These are phyloP conservation scores for Eurytoma adleriae DNA, from an alignment of 2,888 invertebrate species.

Conservation along the genomic window DNA sequence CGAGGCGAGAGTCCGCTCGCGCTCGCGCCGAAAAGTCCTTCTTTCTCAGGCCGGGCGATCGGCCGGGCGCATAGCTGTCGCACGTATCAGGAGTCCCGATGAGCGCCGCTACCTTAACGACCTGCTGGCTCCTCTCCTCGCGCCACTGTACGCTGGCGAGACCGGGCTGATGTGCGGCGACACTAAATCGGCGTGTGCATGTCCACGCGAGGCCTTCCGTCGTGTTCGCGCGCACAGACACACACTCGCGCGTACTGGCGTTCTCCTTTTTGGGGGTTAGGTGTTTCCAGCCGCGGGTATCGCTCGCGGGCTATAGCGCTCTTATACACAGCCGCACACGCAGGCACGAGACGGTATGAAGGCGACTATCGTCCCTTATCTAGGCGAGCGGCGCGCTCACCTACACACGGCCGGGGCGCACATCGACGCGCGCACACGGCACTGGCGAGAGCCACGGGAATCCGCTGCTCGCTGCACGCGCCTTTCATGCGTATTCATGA, in stretches of 20 bases:
- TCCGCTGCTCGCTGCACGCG: too few relatives aligned
- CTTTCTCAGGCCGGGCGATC: conserved; percentile 34
- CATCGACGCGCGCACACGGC: too few relatives aligned
- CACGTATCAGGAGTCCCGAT: not conserved
- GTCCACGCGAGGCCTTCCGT: not conserved
- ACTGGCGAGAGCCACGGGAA: too few relatives aligned
- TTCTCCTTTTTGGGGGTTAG: conserved; percentile 23
- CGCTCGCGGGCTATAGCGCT: too few relatives aligned
- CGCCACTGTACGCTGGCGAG: not conserved
- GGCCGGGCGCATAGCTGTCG: conserved; percentile 28
- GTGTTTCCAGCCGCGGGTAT: not conserved
- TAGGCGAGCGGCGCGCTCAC: too few relatives aligned
- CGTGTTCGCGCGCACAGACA: not conserved
- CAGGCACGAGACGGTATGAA: too few relatives aligned
- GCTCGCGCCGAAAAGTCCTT: conserved; percentile 40
- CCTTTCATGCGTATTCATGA: too few relatives aligned
- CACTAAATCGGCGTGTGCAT: not conserved
- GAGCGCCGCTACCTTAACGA: not conserved
- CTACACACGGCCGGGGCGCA: too few relatives aligned
- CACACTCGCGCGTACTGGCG: not conserved
- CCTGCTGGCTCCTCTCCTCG: not conserved
- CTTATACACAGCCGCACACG: too few relatives aligned
- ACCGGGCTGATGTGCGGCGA: not conserved
- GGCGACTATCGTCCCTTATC: too few relatives aligned
- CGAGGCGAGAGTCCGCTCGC: conserved; percentile 29